Evolutionary conservation across 35 echinoderm and acorn worm genomes (phyloP), one percentile per base, ranked within the genome.

Genomic region (Amphiura filiformis): DNA sequence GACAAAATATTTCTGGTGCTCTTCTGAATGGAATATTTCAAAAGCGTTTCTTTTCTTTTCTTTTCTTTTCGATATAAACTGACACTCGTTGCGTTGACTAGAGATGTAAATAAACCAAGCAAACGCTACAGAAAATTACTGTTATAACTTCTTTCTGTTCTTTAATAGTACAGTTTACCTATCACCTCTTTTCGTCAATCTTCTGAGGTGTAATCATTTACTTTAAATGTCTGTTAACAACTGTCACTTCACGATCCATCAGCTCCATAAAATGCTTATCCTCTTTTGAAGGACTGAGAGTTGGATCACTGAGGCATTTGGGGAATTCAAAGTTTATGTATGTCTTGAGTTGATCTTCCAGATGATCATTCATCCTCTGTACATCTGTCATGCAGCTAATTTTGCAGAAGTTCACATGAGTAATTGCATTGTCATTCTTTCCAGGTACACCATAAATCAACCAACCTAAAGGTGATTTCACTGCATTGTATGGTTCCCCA

Each of bases 401-500:
- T 70, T 70, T 18, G 28, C 61, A 70, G 61, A 70, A 70, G 26
- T 70, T 11, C 7, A 23, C 61, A 37, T 5, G 13, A 70, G 61
- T 26, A 26, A 1, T 30, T 70, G 15, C 61, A 70, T 70, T 70
- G n/a, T n/a, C n/a, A n/a, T n/a, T n/a, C 26, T 11, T 70, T 70
- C 61, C 61, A 26, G 61, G 61, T 70, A 70, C 15, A 30, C 61
- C 61, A 70, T 70, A 70, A 70, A 70, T 70, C 61, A 70, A 26
- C 61, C 61, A 70, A 18, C 61, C 61, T 26, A 70, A 30, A 13
- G 61, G 47, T 35, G 87, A 31, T 82, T 52, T 89, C 11, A 89
- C 34, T 32, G 87, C 87, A n/a, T n/a, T n/a, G 36, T 89, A 89
- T 15, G 87, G 87, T 82, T 89, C 78, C 13, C 52, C 87, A 44